Base-by-base conservation (phyloP, 2,888 invertebrate genomes). In the Siphlonurus alternatus region DNA sequence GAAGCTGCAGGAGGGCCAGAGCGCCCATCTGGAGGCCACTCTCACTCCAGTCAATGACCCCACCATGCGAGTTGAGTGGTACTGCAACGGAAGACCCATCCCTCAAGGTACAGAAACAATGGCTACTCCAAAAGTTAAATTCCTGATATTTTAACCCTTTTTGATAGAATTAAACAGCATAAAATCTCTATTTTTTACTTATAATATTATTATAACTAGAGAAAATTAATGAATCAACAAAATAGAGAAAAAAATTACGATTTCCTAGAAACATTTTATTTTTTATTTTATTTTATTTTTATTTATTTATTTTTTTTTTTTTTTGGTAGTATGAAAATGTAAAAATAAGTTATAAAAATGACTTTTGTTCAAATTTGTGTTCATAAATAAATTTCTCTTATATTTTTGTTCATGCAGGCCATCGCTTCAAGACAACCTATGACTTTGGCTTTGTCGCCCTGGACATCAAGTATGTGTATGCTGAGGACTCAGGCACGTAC, bases 11-110 rank as follows among this genome's bases (percentile, higher is more conserved):
- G 96, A 97, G 78, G 94, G 94, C 23, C 82, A 83, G 66, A 88
- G 88, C 63, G 89, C 93, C 65, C 96, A 96, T 75, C 79, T 97
- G 70, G 96, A 96, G 78, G 94, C 94, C 0, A 95, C 95, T 2
- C 79, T 99, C 38, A 93, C 94, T 0, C 99, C 99, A 0, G 92
- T 97, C 53, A 96, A 97, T 72, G 99, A 99, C 76, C 95, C 98
- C 2, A 94, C 94, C 7, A 97, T 99, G 97, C 87, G 88, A 69
- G 94, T 99, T 10, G 97, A 98, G 78, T 99, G 98, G 99, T 96
- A 85, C 78, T 89, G 93, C 75, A 93, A 99, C 77, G 97, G 95
- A 63, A 83, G 87, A 71, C 95, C 96, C 1, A 85, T 99, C 71
- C 89, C 89, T 72, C 88, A 89, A 73, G 93, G 76, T 73, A 67